A percentile compares a stretch with the other conserved stretches of the same genome.
Conservation (phyloP, 2,888 invertebrate genomes). For the Xestia rhomboidea region DNA sequence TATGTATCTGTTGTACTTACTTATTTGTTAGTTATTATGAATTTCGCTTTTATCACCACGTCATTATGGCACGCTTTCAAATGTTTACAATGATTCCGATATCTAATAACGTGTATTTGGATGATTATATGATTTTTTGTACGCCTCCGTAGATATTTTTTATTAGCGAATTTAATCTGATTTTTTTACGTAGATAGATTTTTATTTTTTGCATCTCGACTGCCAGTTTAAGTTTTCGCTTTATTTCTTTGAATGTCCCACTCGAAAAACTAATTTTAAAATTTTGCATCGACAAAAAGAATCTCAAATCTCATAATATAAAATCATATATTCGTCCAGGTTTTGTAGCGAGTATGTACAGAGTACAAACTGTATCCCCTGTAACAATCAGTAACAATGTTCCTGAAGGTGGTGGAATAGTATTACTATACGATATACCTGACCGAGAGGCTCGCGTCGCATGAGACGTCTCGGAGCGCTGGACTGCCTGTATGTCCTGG, state of each 20-base stretch:
- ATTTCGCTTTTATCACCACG: conserved; percentile 84
- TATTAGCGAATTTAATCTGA: neutral
- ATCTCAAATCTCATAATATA: neutral
- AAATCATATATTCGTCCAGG: conserved; percentile 81
- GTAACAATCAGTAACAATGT: conserved; percentile 84
- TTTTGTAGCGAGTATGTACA: conserved; percentile 79
- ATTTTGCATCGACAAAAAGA: neutral
- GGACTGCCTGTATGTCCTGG: conserved; percentile 54
- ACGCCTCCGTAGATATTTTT: conserved; percentile 5
- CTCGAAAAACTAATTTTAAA: neutral
- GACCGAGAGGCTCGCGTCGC: conserved; percentile 72
- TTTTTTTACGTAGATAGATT: conserved; percentile 1
- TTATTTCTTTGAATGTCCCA: neutral
- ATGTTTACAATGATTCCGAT: conserved; percentile 88
- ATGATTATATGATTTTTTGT: conserved; percentile 80
- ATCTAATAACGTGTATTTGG: conserved; percentile 81
- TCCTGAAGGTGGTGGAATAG: conserved; percentile 73
- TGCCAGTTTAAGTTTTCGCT: neutral
- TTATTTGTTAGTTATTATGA: conserved; percentile 85
- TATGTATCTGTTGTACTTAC: conserved; percentile 90
- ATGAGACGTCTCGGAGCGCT: conserved; percentile 59
- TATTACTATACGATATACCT: conserved; percentile 68
- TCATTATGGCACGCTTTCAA: conserved; percentile 90
- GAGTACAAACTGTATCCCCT: conserved; percentile 79
- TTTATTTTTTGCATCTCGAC: neutral